Evolutionary conservation across 2,113 vertebrate genomes (phyloP).

Genomic region (Thymallus thymallus): DNA sequence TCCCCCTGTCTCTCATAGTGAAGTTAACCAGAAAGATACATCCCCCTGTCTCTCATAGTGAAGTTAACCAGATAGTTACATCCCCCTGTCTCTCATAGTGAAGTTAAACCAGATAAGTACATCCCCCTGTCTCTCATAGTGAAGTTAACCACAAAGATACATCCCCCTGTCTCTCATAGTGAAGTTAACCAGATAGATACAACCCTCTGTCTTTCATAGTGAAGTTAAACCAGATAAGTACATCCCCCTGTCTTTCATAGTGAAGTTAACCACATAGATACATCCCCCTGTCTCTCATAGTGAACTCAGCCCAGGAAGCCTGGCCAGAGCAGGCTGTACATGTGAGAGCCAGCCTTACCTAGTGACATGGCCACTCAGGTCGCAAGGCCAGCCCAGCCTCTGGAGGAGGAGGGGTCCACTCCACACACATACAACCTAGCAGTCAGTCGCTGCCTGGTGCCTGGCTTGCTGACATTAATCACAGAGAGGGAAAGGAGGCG

Average conservation of each 20-base stretch:
- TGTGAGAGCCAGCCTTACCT: background rate
- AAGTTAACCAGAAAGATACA: background rate
- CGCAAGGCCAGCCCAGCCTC: background rate
- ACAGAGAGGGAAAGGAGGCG: slow-evolving; percentile 56
- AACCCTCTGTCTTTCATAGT: no score
- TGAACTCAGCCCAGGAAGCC: background rate
- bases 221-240: no score
- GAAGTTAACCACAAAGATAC: background rate
- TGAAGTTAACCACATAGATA: no score
- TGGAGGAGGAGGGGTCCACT: background rate
- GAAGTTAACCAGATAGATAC: no score
- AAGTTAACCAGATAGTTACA: background rate
- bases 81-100: no score
- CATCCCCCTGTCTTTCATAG: no score
- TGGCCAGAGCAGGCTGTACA: background rate
- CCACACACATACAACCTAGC: background rate
- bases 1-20: no score
- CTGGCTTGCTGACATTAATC: slow-evolving; percentile 59
- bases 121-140: no score
- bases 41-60: no score
- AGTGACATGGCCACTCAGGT: background rate
- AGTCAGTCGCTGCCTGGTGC: background rate
- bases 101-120: background rate
- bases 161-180: no score
- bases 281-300: no score